Percentiles rank a stretch among this genome's conserved stretches.
phyloP scores from a whole-genome alignment of 2,113 vertebrate species.

The Phalacrocorax aristotelis region DNA sequence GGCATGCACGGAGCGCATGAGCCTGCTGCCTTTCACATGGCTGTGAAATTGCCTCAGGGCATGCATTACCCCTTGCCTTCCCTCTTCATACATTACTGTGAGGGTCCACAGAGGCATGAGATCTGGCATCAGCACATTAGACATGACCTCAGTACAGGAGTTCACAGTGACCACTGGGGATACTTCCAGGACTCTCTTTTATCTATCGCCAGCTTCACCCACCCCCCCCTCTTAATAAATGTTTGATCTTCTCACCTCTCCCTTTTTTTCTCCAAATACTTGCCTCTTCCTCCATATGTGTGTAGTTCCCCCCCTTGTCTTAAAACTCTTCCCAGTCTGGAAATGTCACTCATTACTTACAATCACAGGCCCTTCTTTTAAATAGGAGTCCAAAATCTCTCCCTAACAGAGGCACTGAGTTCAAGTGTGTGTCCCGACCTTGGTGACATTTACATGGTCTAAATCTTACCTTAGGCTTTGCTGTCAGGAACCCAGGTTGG shows the following conservation, averaged over 20 bases:
- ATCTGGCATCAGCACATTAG: background rate
- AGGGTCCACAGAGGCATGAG: background rate
- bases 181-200: background rate
- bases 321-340: background rate
- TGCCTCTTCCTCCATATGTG: background rate
- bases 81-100: background rate
- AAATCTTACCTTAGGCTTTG: background rate
- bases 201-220: background rate
- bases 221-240: background rate
- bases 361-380: background rate
- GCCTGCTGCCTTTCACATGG: accelerated
- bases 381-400: background rate
- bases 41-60: background rate
- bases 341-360: background rate
- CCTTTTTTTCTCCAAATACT: background rate
- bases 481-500: background rate
- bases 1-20: accelerated
- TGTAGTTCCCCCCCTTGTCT: background rate
- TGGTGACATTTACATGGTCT: background rate
- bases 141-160: background rate
- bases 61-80: background rate
- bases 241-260: background rate
- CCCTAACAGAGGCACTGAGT: background rate
- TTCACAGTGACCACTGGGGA: background rate
- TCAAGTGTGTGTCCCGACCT: background rate